Evolutionary conservation across 1,140 invertebrate genomes (phyloP).

Genomic region (Portunus trituberculatus): DNA sequence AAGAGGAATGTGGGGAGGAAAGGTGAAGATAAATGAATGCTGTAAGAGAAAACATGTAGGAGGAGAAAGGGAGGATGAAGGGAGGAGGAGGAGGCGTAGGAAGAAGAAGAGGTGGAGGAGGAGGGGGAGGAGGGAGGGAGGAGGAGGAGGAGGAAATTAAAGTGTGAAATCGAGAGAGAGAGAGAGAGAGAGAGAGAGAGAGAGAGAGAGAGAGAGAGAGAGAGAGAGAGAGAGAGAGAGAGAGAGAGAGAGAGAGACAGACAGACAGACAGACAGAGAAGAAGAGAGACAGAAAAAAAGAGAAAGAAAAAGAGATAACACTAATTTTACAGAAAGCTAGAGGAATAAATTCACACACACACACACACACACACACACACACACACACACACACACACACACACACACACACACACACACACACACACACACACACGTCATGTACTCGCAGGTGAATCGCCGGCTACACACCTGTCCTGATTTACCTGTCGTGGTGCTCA

Average conservation of each 20-base stretch:
- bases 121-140: no score
- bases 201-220: background rate
- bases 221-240: slow-evolving; percentile 15
- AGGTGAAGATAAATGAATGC: background rate
- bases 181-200: background rate
- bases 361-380: slow-evolving; percentile 29
- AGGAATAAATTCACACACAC: slow-evolving; percentile 16
- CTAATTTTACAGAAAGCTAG: background rate
- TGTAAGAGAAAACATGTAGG: background rate
- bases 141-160: background rate
- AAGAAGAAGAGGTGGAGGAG: no score
- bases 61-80: no score
- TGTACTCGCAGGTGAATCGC: background rate
- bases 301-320: background rate
- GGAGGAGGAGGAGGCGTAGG: no score
- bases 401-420: background rate
- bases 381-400: slow-evolving; percentile 26
- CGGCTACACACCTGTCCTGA: background rate
- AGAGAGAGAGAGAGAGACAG: slow-evolving; percentile 1
- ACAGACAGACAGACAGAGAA: background rate
- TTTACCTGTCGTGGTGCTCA: background rate
- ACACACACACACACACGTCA: background rate
- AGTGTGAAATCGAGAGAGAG: background rate
- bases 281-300: background rate
- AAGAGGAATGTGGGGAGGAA: background rate